Conservation (phyloP, 2,888 invertebrate genomes). For the Acleris cristana region DNA sequence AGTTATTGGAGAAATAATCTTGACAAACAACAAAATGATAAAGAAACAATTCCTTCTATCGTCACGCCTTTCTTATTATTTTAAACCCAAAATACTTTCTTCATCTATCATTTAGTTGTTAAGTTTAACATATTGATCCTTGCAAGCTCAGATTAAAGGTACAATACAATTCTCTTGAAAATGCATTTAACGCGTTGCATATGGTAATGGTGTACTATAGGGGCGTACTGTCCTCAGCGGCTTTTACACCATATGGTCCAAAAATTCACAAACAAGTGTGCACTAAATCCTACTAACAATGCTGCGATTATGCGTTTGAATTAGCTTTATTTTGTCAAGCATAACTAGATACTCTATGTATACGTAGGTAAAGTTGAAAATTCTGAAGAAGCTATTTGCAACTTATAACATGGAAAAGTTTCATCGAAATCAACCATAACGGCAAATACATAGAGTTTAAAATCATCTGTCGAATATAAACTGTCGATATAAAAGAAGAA, state of each 20-base stretch:
- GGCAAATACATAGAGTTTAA: conserved; percentile 39
- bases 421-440: conserved; percentile 45
- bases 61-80: no score
- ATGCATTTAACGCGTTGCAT: conserved; percentile 79
- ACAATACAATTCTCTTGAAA: conserved; percentile 77
- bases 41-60: no score
- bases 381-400: not conserved
- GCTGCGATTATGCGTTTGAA: conserved; percentile 62
- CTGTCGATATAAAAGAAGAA: conserved; percentile 52
- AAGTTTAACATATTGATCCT: not conserved
- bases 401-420: conserved; percentile 34
- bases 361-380: conserved; percentile 39
- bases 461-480: conserved; percentile 39
- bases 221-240: conserved; percentile 77
- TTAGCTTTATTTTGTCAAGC: conserved; percentile 40
- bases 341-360: conserved; percentile 45
- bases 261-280: conserved; percentile 81
- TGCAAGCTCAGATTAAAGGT: conserved; percentile 39
- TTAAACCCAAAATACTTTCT: no score
- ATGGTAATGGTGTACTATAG: conserved; percentile 74
- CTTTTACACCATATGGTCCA: conserved; percentile 82
- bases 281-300: conserved; percentile 70
- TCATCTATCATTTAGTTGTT: not conserved
- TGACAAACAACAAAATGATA: no score
- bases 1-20: no score